phyloP scores from a whole-genome alignment of 1,140 invertebrate species.

The Fopius arisanus region DNA sequence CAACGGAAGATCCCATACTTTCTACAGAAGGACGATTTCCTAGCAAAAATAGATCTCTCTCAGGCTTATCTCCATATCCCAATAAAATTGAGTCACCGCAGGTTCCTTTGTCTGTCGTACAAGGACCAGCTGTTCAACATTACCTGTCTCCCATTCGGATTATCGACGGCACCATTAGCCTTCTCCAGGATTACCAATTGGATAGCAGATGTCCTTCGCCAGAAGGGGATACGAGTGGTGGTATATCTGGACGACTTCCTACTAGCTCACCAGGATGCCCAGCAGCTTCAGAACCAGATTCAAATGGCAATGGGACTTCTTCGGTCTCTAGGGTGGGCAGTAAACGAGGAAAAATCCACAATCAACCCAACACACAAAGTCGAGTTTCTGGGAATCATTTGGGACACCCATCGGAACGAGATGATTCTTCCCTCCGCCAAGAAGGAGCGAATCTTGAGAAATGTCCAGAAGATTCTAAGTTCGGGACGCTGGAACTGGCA shows the following conservation, averaged over 20 bases:
- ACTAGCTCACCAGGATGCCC: slow-evolving; percentile 14
- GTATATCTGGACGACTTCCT: slow-evolving; percentile 33
- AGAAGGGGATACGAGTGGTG: no score
- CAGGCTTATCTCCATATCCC: slow-evolving; percentile 22
- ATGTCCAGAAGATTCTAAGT: background rate
- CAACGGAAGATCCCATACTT: slow-evolving; percentile 20
- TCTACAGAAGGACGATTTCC: slow-evolving; percentile 1
- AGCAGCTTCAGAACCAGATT: background rate
- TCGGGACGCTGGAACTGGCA: slow-evolving; percentile 8
- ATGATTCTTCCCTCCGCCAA: slow-evolving; percentile 16
- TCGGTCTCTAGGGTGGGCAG: slow-evolving; percentile 19
- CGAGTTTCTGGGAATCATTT: slow-evolving; percentile 28
- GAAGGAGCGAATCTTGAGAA: background rate
- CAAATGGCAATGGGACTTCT: background rate
- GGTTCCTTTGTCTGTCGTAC: slow-evolving; percentile 13
- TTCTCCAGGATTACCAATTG: no score
- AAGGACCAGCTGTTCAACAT: no score
- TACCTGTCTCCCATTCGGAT: no score
- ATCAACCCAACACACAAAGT: background rate
- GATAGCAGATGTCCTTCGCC: no score
- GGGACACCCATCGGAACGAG: slow-evolving; percentile 22
- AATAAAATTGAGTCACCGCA: slow-evolving; percentile 20
- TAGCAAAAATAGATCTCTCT: slow-evolving; percentile 15
- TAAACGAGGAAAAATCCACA: slow-evolving; percentile 22
- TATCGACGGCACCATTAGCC: no score